Conservation (phyloP, 2,113 vertebrate species). For the Arizona elegans region DNA sequence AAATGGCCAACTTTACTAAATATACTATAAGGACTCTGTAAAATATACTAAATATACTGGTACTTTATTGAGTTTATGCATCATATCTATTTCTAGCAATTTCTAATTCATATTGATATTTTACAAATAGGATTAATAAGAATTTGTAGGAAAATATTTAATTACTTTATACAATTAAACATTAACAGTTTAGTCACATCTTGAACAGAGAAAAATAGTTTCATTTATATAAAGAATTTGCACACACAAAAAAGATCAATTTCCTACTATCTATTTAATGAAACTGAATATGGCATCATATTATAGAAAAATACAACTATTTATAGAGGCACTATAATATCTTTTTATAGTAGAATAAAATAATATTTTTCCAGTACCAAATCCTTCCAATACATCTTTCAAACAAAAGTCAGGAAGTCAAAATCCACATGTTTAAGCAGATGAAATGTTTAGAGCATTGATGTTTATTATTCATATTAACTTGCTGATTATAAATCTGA, state of each 20-base stretch:
- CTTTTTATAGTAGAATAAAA: neutral
- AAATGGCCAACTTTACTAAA: neutral
- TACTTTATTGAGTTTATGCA: neutral
- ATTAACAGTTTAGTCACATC: neutral
- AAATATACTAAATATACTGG: neutral
- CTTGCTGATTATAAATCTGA: conserved; percentile 61
- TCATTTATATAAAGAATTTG: neutral
- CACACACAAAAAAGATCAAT: neutral
- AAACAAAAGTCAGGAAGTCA: conserved; percentile 53
- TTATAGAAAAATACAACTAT: neutral
- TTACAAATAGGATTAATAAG: neutral
- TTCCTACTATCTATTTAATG: neutral
- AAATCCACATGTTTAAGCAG: conserved; percentile 37
- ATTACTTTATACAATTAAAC: conserved; percentile 9
- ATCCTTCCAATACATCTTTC: conserved; percentile 63
- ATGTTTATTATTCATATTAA: conserved; percentile 51
- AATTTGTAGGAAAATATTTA: neutral
- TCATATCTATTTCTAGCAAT: neutral
- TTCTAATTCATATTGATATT: neutral
- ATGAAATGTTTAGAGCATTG: conserved; percentile 49
- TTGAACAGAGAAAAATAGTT: neutral
- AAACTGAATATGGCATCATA: neutral
- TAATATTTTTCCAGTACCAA: conserved; percentile 30
- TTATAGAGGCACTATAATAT: conserved; percentile 36
- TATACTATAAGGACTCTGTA: neutral